Base-by-base conservation (phyloP, 2,113 vertebrate species). In the Phaetusa simplex region DNA sequence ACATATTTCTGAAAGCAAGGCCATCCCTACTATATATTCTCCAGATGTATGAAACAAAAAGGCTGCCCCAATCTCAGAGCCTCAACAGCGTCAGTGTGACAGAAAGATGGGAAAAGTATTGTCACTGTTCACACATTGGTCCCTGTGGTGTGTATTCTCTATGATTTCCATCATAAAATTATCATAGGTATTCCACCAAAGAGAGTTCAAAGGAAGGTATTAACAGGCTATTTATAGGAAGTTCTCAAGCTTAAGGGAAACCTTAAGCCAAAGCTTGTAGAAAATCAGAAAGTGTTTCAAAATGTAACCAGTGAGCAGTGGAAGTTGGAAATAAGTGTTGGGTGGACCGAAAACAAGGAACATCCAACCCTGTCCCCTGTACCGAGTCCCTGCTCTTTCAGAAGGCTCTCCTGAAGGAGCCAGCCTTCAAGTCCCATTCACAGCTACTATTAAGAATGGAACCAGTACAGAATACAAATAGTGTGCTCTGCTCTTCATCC, bases 401-500 rank as follows among this genome's bases (percentile, higher is more conserved):
- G 62, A 90, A 62, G 14, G 43, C 17, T 76, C 4, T 53, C 8
- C 18, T 53, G n/a, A 58, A 42, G 32, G 8, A 79, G 23, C 14
- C 2, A 6, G 36, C 11, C 9, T 27, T 58, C 7, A 36, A 43
- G 16, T n/a, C 14, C 23, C 42, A 15, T 7, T 67, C 24, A 47
- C 30, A 67, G 12, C 2, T 69, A 6, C 26, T 52, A 4, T 8
- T 21, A 26, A n/a, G 14, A 11, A 40, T 0, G 8, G 13, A 58
- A 32, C 12, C 6, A 29, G 11, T 53, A 43, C 9, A 42, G 16
- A 17, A 4, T 52, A 4, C 8, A 43, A 12, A 13, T 21, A 9
- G 0, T 3, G 3, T 38, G 8, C 10, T 3, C 0, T 24, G 18
- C 3, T 72, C n/a, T 72, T 72, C 34, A 38, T n/a, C 9, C 15